These are phyloP conservation scores for Boulengeromyrus knoepffleri DNA, from an alignment of 2,113 vertebrate genomes.

Conservation along the genomic window DNA sequence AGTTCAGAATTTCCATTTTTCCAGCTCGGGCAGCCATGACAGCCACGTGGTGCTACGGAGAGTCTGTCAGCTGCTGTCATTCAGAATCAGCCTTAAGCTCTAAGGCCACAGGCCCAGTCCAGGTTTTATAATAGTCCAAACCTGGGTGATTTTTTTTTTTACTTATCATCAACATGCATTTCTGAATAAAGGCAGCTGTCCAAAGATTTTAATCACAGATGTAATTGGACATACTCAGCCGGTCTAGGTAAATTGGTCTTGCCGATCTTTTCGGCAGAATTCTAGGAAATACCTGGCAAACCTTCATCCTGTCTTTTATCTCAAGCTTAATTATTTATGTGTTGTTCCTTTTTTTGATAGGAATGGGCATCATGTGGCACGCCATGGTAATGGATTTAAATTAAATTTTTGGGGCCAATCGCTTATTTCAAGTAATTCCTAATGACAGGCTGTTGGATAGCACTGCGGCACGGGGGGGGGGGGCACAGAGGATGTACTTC, in stretches of 20 bases:
- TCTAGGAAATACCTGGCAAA: not conserved
- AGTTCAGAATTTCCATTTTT: not conserved
- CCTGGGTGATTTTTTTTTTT: not conserved
- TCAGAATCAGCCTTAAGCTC: not conserved
- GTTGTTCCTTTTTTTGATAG: not conserved
- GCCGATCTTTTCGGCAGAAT: not conserved
- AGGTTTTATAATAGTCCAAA: not conserved
- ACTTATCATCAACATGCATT: not conserved
- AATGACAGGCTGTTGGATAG: not conserved
- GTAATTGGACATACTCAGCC: not conserved
- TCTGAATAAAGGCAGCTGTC: not conserved
- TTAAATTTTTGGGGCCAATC: not conserved
- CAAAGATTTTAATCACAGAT: not conserved
- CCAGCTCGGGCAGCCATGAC: not conserved
- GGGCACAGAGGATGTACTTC: not conserved
- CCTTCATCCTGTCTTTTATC: not conserved
- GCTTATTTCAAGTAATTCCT: not conserved
- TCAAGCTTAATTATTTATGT: not conserved
- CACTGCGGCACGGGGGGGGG: not conserved
- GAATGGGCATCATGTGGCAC: not conserved
- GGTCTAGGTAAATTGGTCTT: not conserved
- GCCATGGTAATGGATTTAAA: conserved; percentile 1
- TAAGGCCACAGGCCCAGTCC: not conserved
- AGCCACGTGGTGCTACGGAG: not conserved
- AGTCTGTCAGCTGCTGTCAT: not conserved